These are phyloP conservation scores for Setophaga kirtlandii DNA, from an alignment of 2,113 vertebrate species.

Conservation along the genomic window DNA sequence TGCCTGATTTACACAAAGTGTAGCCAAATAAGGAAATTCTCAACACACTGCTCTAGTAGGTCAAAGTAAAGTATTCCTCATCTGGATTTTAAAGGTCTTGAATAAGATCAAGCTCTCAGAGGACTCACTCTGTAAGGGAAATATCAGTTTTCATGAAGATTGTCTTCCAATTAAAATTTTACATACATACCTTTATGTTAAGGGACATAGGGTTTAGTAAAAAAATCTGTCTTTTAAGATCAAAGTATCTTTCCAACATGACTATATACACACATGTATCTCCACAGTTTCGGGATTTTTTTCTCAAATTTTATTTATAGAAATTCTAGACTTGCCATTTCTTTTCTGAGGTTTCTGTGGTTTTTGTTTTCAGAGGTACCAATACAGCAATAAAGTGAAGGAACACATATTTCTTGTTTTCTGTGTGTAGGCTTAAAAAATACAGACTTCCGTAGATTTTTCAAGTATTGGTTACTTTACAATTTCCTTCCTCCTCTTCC, in stretches of 20 bases:
- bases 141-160: neutral
- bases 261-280: rapidly evolving
- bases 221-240: neutral
- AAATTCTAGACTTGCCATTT: conserved; percentile 16
- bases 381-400: neutral
- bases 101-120: neutral
- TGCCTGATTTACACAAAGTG: neutral
- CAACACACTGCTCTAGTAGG: neutral
- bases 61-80: neutral
- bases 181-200: neutral
- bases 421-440: neutral
- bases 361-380: neutral
- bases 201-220: neutral
- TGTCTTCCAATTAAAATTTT: conserved; percentile 2
- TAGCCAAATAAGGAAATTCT: neutral
- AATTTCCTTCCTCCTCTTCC: conserved; percentile 34
- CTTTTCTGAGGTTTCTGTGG: conserved; percentile 41
- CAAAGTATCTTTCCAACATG: neutral
- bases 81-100: neutral
- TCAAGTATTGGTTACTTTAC: conserved; percentile 20
- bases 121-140: neutral
- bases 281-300: neutral
- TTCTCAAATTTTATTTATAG: neutral
- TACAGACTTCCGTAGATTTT: conserved; percentile 50
- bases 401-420: neutral